A percentile compares a stretch with the other conserved stretches of the same genome.
Conservation (phyloP, 1,140 invertebrate species). For the Berghia stephanieae region DNA sequence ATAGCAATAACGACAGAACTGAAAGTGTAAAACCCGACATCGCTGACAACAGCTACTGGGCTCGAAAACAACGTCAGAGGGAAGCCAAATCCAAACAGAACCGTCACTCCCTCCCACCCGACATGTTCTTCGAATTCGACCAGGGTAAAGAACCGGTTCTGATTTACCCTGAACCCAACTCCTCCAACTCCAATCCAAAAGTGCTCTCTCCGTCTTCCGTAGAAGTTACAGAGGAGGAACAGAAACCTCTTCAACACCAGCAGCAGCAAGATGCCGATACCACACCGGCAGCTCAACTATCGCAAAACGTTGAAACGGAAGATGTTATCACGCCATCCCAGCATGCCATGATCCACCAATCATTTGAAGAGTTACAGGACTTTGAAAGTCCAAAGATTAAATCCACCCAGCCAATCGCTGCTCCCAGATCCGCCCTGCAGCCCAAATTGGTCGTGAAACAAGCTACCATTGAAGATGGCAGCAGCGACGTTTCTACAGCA, state of each 20-base stretch:
- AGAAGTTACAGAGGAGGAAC: too few relatives aligned
- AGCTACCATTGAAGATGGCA: conserved; percentile 3
- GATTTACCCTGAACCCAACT: conserved; percentile 27
- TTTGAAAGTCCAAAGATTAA: too few relatives aligned
- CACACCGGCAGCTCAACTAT: neutral
- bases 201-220: too few relatives aligned
- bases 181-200: too few relatives aligned
- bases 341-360: too few relatives aligned
- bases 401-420: neutral
- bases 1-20: too few relatives aligned
- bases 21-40: too few relatives aligned
- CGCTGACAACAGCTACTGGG: too few relatives aligned
- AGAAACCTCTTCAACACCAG: neutral
- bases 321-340: too few relatives aligned
- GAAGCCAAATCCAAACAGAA: conserved; percentile 11
- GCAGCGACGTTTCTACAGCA: conserved; percentile 24
- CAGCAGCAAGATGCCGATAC: neutral
- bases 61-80: too few relatives aligned
- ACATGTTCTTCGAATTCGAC: conserved; percentile 23
- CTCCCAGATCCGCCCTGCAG: conserved; percentile 14
- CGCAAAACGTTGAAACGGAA: too few relatives aligned
- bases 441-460: conserved; percentile 16
- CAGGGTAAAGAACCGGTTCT: conserved; percentile 27
- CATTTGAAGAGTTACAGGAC: too few relatives aligned
- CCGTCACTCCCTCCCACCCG: conserved; percentile 18